Evolutionary conservation across 2,113 vertebrate genomes (phyloP).

Genomic region (Sterrhoptilus dennistouni): DNA sequence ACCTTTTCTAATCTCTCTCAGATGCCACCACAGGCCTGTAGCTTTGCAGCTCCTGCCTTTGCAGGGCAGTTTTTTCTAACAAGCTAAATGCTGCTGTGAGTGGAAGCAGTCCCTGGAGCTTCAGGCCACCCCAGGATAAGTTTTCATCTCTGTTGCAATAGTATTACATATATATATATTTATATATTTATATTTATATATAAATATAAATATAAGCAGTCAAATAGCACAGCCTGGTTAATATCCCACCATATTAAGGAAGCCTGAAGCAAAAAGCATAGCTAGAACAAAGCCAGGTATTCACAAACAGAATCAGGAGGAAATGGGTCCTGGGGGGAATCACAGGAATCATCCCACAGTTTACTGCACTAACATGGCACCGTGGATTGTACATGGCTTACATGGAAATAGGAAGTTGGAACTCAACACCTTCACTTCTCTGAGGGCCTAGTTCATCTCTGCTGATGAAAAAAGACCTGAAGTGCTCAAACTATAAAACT

Average conservation of each 20-base stretch:
- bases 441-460: neutral
- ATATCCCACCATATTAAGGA: neutral
- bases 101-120: neutral
- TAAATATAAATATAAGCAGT: neutral
- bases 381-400: neutral
- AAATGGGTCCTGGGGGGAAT: neutral
- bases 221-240: accelerated
- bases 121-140: neutral
- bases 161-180: neutral
- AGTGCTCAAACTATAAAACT: neutral
- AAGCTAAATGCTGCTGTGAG: too few relatives aligned
- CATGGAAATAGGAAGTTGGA: neutral
- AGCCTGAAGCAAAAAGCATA: neutral
- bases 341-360: neutral
- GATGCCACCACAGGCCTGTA: accelerated
- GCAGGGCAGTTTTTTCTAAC: neutral
- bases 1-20: neutral
- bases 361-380: neutral
- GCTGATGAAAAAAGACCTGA: neutral
- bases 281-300: neutral
- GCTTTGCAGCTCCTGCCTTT: neutral
- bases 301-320: neutral
- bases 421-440: neutral
- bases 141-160: neutral
- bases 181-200: neutral